These are phyloP conservation scores for Drosophila lowei DNA, from an alignment of 1,140 invertebrate species.

Conservation along the genomic window DNA sequence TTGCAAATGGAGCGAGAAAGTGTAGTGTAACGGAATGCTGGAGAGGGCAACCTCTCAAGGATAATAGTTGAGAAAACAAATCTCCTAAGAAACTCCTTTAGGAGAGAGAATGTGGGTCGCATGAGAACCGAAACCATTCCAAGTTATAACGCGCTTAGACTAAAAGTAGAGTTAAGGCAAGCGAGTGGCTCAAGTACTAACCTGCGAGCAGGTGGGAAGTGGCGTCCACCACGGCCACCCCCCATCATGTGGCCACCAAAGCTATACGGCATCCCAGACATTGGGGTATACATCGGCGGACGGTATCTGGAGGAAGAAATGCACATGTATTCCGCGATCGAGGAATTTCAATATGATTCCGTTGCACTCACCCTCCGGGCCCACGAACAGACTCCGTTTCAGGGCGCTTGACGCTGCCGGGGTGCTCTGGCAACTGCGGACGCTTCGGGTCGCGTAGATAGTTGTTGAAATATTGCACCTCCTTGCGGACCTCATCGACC, in stretches of 20 bases:
- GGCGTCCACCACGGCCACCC: constrained; percentile 72
- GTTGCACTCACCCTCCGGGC: constrained; percentile 83
- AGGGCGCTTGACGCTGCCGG: constrained; percentile 84
- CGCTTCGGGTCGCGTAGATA: constrained; percentile 97
- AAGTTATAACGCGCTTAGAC: constrained; percentile 5
- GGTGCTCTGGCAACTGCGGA: constrained; percentile 94
- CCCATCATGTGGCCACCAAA: constrained; percentile 74
- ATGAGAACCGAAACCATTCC: too few species aligned
- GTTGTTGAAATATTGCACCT: constrained; percentile 99
- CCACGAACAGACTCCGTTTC: constrained; percentile 83
- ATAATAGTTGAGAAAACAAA: too few species aligned
- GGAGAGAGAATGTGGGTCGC: too few species aligned
- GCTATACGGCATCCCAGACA: constrained; percentile 71
- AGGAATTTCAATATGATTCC: constrained; percentile 1
- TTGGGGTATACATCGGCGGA: constrained; percentile 66
- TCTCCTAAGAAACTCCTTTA: too few species aligned
- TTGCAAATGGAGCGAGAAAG: too few species aligned
- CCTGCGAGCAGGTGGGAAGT: constrained; percentile 74
- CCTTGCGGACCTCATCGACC: constrained; percentile 97
- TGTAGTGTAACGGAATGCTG: too few species aligned
- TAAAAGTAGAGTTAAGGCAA: neutral
- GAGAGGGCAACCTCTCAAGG: too few species aligned
- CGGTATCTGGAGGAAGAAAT: constrained; percentile 50
- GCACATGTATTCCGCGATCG: neutral
- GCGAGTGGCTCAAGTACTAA: constrained; percentile 37